phyloP scores from a whole-genome alignment of 2,888 invertebrate species.

The Xestobium rufovillosum region DNA sequence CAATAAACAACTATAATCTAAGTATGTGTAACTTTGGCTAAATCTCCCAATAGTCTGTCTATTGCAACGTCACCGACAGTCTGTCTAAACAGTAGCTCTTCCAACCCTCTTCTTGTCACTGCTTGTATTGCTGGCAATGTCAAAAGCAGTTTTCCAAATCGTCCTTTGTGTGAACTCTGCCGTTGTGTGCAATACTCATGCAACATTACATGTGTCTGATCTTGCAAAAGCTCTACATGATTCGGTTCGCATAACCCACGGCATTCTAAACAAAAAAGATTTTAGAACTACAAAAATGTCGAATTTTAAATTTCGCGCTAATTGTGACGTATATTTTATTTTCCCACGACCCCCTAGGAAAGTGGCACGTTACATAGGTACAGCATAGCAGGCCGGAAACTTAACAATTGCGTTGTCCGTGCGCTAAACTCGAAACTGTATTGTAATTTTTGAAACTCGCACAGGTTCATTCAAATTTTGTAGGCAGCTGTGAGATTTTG shows the following conservation, averaged over 20 bases:
- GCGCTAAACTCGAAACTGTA: too few species aligned
- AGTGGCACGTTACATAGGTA: too few species aligned
- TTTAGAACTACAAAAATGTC: too few species aligned
- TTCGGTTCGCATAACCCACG: constrained; percentile 53
- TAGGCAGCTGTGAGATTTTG: not conserved
- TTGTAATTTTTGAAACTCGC: too few species aligned
- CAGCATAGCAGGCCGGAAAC: too few species aligned
- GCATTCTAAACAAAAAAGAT: constrained; percentile 46
- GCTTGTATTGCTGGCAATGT: constrained; percentile 57
- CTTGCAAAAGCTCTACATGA: constrained; percentile 64
- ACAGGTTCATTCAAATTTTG: too few species aligned
- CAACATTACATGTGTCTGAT: constrained; percentile 70
- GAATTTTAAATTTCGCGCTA: too few species aligned
- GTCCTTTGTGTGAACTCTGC: constrained; percentile 41
- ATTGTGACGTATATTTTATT: too few species aligned
- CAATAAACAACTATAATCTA: too few species aligned
- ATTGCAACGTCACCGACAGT: constrained; percentile 69
- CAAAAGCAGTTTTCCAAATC: constrained; percentile 68
- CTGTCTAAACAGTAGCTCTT: constrained; percentile 70
- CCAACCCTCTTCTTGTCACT: constrained; percentile 41
- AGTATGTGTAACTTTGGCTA: constrained; percentile 43
- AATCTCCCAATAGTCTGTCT: constrained; percentile 60
- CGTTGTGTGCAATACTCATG: constrained; percentile 58
- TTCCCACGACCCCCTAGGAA: too few species aligned
- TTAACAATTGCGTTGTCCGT: too few species aligned